These are phyloP conservation scores for Cyanoderma ruficeps DNA, from an alignment of 2,113 vertebrate species.

Conservation along the genomic window DNA sequence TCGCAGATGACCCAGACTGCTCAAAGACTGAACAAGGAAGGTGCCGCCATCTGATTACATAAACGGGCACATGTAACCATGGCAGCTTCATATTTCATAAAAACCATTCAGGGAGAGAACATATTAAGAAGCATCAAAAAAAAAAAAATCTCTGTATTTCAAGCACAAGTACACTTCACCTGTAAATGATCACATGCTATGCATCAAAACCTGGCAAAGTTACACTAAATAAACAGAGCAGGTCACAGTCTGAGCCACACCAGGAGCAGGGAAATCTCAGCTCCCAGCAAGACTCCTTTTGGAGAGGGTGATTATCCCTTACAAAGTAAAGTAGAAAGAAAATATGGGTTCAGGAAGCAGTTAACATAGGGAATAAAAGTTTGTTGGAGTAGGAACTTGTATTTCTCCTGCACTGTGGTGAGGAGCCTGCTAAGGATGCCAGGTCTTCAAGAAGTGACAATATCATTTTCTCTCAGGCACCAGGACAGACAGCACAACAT, in stretches of 20 bases:
- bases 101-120: background rate
- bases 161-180: background rate
- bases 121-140: background rate
- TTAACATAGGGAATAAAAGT: fast-evolving
- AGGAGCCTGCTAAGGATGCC: background rate
- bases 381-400: background rate
- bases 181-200: background rate
- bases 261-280: background rate
- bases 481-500: fast-evolving
- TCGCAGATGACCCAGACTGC: background rate
- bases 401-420: background rate
- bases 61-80: background rate
- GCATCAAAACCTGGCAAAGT: background rate
- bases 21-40: background rate
- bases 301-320: background rate
- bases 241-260: background rate
- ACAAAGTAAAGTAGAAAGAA: background rate
- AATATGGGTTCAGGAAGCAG: background rate
- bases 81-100: background rate
- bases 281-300: background rate
- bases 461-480: background rate
- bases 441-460: background rate
- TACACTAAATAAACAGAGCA: background rate
- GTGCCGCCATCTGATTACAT: background rate
- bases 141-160: background rate